Evolutionary conservation across 2,113 vertebrate genomes (phyloP).

Genomic region (Cepphus grylle): DNA sequence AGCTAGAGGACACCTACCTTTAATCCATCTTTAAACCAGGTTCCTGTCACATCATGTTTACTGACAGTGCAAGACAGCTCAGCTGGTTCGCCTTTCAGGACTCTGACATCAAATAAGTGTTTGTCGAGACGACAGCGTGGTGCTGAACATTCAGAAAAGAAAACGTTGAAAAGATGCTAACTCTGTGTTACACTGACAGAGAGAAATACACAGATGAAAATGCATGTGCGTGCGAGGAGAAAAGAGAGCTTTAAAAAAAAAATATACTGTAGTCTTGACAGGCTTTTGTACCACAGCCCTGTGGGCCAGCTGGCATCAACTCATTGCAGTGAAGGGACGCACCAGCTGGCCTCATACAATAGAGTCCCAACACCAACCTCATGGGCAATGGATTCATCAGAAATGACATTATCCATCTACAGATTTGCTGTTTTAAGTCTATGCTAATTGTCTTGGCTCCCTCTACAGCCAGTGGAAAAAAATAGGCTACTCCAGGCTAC

Average conservation of each 20-base stretch:
- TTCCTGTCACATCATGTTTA: constrained; percentile 72
- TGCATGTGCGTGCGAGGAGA: accelerated
- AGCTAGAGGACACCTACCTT: constrained; percentile 69
- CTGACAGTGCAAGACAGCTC: constrained; percentile 79
- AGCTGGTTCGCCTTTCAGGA: constrained; percentile 71
- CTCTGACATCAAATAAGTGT: constrained; percentile 73
- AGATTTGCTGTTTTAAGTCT: background rate
- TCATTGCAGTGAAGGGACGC: background rate
- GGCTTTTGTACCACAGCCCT: background rate
- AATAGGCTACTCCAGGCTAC: background rate
- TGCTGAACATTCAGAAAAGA: constrained; percentile 55
- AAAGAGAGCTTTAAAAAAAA: background rate
- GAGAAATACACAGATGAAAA: background rate
- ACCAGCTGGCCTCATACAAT: background rate
- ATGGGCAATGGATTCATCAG: background rate
- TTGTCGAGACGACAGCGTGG: constrained; percentile 73
- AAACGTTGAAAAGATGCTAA: background rate
- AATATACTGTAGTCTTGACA: accelerated
- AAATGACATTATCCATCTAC: background rate
- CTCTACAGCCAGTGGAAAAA: background rate
- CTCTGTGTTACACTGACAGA: background rate
- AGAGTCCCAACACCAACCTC: background rate
- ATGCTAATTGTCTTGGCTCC: background rate
- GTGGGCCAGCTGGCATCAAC: background rate
- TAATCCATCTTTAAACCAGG: constrained; percentile 85